Conservation (phyloP, 30 jellyfish, hydroid and myxozoan genomes). For the Mastigias papua region DNA sequence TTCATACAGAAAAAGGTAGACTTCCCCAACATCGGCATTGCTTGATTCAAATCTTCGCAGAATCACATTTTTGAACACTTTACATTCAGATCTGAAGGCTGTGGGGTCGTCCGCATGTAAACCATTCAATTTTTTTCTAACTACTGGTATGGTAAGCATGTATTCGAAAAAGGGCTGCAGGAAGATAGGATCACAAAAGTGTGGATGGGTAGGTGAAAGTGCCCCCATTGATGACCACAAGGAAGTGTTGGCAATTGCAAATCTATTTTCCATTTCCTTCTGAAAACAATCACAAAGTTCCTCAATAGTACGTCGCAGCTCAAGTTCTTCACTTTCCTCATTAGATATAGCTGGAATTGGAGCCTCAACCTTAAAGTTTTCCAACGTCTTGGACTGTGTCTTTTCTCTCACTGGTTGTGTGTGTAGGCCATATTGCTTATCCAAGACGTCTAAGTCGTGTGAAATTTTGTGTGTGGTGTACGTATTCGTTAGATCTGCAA, state of each 20-base stretch:
- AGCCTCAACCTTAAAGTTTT: constrained; percentile 17
- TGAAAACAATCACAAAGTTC: neutral
- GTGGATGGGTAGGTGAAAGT: neutral
- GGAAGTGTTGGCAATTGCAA: neutral
- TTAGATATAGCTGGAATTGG: constrained; percentile 32
- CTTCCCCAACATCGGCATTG: neutral
- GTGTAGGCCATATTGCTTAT: constrained; percentile 3
- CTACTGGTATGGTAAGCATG: neutral
- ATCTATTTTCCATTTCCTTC: neutral
- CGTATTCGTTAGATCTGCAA: neutral
- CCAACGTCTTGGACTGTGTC: constrained; percentile 5
- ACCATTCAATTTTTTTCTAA: neutral
- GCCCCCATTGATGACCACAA: neutral
- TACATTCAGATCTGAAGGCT: constrained; percentile 1
- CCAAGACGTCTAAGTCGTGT: constrained; percentile 19
- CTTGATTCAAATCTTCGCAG: neutral
- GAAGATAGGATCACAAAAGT: constrained; percentile 1
- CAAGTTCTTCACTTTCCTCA: neutral
- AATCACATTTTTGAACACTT: constrained; percentile 4
- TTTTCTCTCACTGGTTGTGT: constrained; percentile 42
- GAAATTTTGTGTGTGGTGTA: neutral
- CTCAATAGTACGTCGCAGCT: neutral
- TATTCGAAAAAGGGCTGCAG: constrained; percentile 2
- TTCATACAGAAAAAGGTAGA: constrained; percentile 16
- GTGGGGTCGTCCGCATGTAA: neutral